A percentile compares a stretch with the other conserved stretches of the same genome.
Conservation (phyloP, 2,797 vertebrate species). For the Miichthys miiuy region DNA sequence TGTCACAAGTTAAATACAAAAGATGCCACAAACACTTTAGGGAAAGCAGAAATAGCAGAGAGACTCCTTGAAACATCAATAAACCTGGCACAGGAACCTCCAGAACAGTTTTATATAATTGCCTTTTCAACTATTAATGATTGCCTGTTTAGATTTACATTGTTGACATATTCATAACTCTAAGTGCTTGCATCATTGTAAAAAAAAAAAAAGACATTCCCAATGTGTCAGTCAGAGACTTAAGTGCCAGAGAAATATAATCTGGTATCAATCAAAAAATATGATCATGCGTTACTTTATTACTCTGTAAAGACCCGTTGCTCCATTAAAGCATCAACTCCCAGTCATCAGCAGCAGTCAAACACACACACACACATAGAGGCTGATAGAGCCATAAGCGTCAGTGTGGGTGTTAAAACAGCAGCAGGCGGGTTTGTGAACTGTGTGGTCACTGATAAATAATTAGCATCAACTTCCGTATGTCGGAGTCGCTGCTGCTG, state of each 20-base stretch:
- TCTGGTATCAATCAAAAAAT: constrained; percentile 68
- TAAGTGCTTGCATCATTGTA: constrained; percentile 57
- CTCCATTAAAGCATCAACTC: constrained; percentile 65
- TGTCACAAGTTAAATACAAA: not conserved
- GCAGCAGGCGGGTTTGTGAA: constrained; percentile 11
- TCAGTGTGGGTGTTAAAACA: constrained; percentile 31
- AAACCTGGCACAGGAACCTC: constrained; percentile 28
- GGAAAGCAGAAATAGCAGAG: too few relatives aligned
- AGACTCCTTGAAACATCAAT: constrained; percentile 20
- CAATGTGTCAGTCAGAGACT: constrained; percentile 44
- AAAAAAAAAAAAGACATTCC: constrained; percentile 8
- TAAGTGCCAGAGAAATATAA: constrained; percentile 60
- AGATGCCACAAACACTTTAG: too few relatives aligned
- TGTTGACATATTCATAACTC: constrained; percentile 65
- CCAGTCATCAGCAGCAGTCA: constrained; percentile 37
- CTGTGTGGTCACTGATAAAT: constrained; percentile 64
- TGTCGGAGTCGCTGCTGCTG: constrained; percentile 29
- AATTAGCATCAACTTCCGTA: constrained; percentile 77
- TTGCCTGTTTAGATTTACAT: constrained; percentile 65
- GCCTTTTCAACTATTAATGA: constrained; percentile 55
- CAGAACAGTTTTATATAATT: constrained; percentile 36
- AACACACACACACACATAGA: not conserved
- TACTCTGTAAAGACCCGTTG: constrained; percentile 55
- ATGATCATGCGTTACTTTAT: constrained; percentile 67
- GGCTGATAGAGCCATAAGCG: constrained; percentile 35